Evolutionary conservation across 2,797 vertebrate genomes (phyloP), one percentile per base, ranked within the genome.

Genomic region (Alfaro cultratus): DNA sequence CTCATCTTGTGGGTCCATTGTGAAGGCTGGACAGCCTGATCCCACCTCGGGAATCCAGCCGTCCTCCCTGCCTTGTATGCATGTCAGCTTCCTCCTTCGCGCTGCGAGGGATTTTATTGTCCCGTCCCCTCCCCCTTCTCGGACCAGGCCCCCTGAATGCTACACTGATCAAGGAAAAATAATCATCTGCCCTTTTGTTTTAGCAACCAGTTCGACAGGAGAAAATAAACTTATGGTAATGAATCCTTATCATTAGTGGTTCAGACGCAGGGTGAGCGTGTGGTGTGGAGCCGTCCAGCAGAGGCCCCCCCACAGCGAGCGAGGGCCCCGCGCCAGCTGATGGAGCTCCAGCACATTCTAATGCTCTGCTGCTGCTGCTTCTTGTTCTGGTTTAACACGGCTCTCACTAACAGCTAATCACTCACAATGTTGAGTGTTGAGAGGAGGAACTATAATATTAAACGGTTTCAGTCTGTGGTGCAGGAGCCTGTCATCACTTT

Each of bases 201-300:
- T 78, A 87, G 87, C 90, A 79, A 89, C 84, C 88, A 26, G 78
- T 91, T 94, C 84, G 91, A 92, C 76, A 85, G 90, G 83, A 91
- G 91, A 87, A 95, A 95, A 96, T 93, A 92, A 95, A 93, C 89
- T 82, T 95, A 96, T 96, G 96, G 85, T 95, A 96, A 96, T 96
- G 93, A 95, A 93, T 93, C 91, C 93, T 96, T 96, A 96, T 96
- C 96, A 75, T 88, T 85, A 81, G 82, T 31, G 47, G 83, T 91
- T 96, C 95, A 96, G 95, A 96, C 90, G 60, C 80, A 53, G 89
- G 91, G 91, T 91, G 91, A 94, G 18, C 93, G 91, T 85, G 91
- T 87, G 90, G 77, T 31, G 80, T 79, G 76, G 73, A 86, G 82
- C 82, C 71, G 76, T 91, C 90, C 41, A 43, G 86, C 80, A 51